Conservation (phyloP, 2,797 vertebrate species). For the Sebastes goodei region DNA sequence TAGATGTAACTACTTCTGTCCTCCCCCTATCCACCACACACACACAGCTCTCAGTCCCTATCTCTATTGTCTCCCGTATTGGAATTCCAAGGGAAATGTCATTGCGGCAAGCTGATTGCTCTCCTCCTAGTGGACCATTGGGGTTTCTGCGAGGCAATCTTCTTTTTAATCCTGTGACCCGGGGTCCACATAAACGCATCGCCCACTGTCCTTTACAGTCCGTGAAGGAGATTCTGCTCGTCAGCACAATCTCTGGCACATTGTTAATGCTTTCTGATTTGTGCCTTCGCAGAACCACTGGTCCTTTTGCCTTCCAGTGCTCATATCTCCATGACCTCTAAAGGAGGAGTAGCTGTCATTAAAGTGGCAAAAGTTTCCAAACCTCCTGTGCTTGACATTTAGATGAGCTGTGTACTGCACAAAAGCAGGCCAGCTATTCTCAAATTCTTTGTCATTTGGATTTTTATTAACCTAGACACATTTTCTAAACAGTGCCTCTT, state of each 20-base stretch:
- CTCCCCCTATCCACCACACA: neutral
- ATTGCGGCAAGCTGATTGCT: slow-evolving; percentile 44
- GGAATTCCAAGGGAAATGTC: slow-evolving; percentile 44
- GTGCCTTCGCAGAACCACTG: slow-evolving; percentile 8
- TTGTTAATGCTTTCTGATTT: slow-evolving; percentile 59
- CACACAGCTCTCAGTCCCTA: neutral
- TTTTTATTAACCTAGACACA: neutral
- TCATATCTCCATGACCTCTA: slow-evolving; percentile 42
- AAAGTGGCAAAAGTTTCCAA: neutral
- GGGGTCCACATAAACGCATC: slow-evolving; percentile 24
- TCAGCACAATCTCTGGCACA: slow-evolving; percentile 65
- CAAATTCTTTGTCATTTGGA: neutral
- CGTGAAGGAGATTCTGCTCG: slow-evolving; percentile 50
- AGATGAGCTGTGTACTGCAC: neutral
- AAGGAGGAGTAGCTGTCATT: slow-evolving; percentile 5
- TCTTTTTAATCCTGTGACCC: slow-evolving; percentile 54
- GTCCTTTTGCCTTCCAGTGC: slow-evolving; percentile 12
- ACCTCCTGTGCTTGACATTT: slow-evolving; percentile 5
- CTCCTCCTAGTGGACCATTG: slow-evolving; percentile 19
- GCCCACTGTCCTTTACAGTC: slow-evolving; percentile 48
- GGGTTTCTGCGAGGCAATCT: slow-evolving; percentile 47
- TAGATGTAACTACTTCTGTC: neutral
- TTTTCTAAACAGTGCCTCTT: neutral
- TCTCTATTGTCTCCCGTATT: slow-evolving; percentile 7
- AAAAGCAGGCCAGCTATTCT: neutral